Percentiles rank a stretch among this genome's conserved stretches.
These are phyloP conservation scores for Acrobasis consociella DNA, from an alignment of 2,888 invertebrate genomes.

Conservation along the genomic window DNA sequence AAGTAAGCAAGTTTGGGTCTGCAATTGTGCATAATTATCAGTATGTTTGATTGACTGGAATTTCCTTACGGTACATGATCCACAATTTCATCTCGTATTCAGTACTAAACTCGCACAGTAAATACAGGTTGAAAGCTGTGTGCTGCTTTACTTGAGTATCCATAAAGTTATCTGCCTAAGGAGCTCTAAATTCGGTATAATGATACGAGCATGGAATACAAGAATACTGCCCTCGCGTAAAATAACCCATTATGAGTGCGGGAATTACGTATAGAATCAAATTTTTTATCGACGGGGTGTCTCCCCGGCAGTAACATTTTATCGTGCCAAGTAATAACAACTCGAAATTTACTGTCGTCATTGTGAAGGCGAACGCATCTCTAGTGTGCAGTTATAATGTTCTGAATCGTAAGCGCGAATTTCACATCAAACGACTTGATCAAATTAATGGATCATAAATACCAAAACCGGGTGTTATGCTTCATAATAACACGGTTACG, in stretches of 20 bases:
- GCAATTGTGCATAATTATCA: no score
- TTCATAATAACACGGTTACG: background rate
- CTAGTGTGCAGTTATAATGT: conserved; percentile 16
- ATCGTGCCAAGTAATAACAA: conserved; percentile 47
- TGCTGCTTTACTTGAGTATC: no score
- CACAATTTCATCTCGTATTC: no score
- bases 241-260: conserved; percentile 47
- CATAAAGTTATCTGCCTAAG: background rate
- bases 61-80: no score
- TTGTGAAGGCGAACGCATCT: conserved; percentile 41
- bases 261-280: conserved; percentile 51
- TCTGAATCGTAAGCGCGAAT: conserved; percentile 10
- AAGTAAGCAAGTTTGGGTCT: no score
- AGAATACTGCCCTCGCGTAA: conserved; percentile 31
- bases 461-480: background rate
- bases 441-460: conserved; percentile 1
- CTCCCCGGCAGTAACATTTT: conserved; percentile 48
- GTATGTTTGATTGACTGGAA: no score
- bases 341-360: conserved; percentile 50
- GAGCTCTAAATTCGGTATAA: conserved; percentile 1
- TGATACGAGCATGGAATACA: background rate
- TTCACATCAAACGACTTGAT: conserved; percentile 6
- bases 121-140: no score
- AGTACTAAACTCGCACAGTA: no score
- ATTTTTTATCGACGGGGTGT: conserved; percentile 49